Evolutionary conservation across 2,113 vertebrate genomes (phyloP), one percentile per base, ranked within the genome.

Genomic region (Pipra filicauda): DNA sequence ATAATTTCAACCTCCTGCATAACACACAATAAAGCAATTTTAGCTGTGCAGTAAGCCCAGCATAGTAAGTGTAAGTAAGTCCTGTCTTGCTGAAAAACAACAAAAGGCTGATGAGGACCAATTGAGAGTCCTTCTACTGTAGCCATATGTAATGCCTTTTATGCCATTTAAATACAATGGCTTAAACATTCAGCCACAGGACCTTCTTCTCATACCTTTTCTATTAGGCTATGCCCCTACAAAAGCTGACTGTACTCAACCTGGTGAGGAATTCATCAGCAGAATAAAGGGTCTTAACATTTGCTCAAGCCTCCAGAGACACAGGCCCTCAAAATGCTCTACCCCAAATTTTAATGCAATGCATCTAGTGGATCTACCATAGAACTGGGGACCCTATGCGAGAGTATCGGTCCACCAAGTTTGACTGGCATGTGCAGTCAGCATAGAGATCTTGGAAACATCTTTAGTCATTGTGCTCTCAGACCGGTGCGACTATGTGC

Each of bases 161-260:
- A 37, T 70, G 12, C 12, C 16, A 51, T 85, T 75, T 54, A 37
- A 95, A 73, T 54, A 54, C 28, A 35, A n/a, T 16, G 30, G 14
- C 12, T 75, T 70, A 28, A 67, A 37, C 22, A 31, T 61, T 74
- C 37, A 52, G 20, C 26, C 43, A 52, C 9, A 51, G 46, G 51
- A 39, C 33, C 11, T 54, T 54, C 15, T 62, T 58, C 51, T 52
- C 51, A 49, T 27, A 20, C 10, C 44, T 91, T 92, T 87, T 52
- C n/a, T 79, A 10, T 52, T 73, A 55, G 43, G 23, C 19, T 0
- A 0, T 41, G 62, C 2, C 8, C 4, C 5, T 26, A 26, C 6
- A 4, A 37, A 67, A 54, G 12, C 12, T 83, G 55, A 22, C 23
- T 58, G 43, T 19, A 30, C 35, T 80, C 23, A 48, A 14, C 14